Conservation (phyloP, 92 coral and sea anemone genomes). For the Heliopora coerulea region DNA sequence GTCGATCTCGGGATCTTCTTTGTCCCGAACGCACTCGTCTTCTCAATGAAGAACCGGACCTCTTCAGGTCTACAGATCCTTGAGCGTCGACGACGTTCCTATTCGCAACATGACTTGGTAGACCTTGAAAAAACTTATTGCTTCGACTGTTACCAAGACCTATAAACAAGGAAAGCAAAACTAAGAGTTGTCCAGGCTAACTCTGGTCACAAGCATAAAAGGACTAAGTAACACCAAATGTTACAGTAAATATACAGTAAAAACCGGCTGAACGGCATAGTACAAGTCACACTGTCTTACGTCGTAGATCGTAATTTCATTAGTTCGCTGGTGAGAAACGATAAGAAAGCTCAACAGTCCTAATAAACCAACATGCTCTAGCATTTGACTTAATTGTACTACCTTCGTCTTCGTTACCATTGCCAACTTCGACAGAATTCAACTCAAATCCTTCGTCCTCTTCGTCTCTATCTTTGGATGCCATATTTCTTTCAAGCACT, state of each 20-base stretch:
- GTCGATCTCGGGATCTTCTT: neutral
- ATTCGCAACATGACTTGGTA: slow-evolving; percentile 23
- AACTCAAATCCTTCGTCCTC: slow-evolving; percentile 2
- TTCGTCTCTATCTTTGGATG: slow-evolving; percentile 20
- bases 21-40: slow-evolving; percentile 5
- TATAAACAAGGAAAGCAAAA: neutral
- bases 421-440: neutral
- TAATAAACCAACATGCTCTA: neutral
- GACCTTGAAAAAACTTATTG: slow-evolving; percentile 27
- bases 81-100: neutral
- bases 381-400: neutral
- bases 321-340: neutral
- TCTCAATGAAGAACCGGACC: neutral
- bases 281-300: no score
- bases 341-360: neutral
- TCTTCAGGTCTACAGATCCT: neutral
- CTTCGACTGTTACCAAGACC: slow-evolving; percentile 23
- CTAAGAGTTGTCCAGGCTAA: neutral
- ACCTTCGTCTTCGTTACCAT: slow-evolving; percentile 9
- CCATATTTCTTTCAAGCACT: slow-evolving; percentile 4
- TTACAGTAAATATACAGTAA: no score
- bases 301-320: no score
- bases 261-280: no score
- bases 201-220: neutral
- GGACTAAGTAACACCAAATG: no score